Conservation (phyloP, 2,888 invertebrate species). For the Malthinus flaveolus region DNA sequence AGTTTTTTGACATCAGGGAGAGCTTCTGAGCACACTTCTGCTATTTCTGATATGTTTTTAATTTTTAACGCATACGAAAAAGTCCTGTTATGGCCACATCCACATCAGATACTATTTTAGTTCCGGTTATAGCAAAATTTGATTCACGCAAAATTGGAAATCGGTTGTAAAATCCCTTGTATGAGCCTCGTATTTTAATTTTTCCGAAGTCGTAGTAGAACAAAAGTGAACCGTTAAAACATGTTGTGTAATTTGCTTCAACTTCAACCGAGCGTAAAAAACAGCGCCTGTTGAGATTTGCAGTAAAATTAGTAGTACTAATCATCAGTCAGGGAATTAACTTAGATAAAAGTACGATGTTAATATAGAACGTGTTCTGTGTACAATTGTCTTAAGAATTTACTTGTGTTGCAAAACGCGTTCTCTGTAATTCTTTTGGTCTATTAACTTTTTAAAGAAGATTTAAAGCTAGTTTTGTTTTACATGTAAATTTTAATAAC, state of each 20-base stretch:
- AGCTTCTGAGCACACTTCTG: too few species aligned
- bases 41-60: too few species aligned
- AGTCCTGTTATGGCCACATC: too few species aligned
- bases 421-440: conserved; percentile 8
- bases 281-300: conserved; percentile 15
- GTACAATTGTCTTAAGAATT: conserved; percentile 17
- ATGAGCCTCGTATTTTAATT: too few species aligned
- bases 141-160: too few species aligned
- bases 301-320: conserved; percentile 30
- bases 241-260: conserved; percentile 13
- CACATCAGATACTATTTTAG: too few species aligned
- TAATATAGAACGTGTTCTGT: conserved; percentile 35
- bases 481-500: too few species aligned
- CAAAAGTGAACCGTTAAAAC: conserved; percentile 2
- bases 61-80: too few species aligned
- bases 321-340: conserved; percentile 32
- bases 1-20: too few species aligned
- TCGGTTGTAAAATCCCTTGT: too few species aligned
- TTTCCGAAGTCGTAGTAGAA: background rate
- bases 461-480: too few species aligned
- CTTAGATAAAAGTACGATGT: conserved; percentile 33
- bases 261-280: conserved; percentile 18
- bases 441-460: conserved; percentile 7
- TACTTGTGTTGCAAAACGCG: conserved; percentile 15
- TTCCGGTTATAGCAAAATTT: too few species aligned